Base-by-base conservation (phyloP, 2,797 vertebrate genomes). In the Tarsius wallacei region DNA sequence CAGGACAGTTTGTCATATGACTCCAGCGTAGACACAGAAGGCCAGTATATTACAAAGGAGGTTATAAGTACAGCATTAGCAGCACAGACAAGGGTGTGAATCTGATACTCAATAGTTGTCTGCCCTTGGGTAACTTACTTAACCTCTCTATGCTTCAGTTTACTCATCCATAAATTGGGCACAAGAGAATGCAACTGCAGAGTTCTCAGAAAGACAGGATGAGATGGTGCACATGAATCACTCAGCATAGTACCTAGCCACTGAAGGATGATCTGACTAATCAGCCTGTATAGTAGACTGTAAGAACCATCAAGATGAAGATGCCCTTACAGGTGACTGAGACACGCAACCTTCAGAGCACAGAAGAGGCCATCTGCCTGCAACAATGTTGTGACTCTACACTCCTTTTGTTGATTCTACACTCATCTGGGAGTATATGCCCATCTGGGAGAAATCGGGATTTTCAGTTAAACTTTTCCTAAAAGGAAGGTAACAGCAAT, bases 401-500 rank as follows among this genome's bases (percentile, higher is more conserved):
- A 88, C 24, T 42, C 13, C 66, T 76, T 93, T 47, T 89, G 64
- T 76, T 87, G 66, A 36, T n/a, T 96, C 68, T 57, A 85, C 21
- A 84, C 33, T 61, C 61, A 66, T 17, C 36, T n/a, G 21, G 59
- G 51, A 91, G 83, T 36, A 59, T 6, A 78, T 2, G 16, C 33
- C 91, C 64, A 61, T 66, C 31, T 47, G 53, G 31, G 83, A 95
- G 51, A 83, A 94, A 88, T 63, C 3, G 51, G 57, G 28, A 80
- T 83, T 96, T 97, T 53, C 49, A 90, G 33, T 31, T 68, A 55
- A 59, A 89, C 26, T 71, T 91, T 86, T 77, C 66, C 74, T 78
- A 93, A 87, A 94, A 91, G 31, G 22, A 42, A 64, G 24, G 61
- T 73, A 71, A 61, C 0, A 57, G 36, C n/a, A 42, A 53, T 42